A percentile compares a stretch with the other conserved stretches of the same genome.
These are phyloP conservation scores for Rhegmatorhina hoffmannsi DNA, from an alignment of 2,113 vertebrate species.

Conservation along the genomic window DNA sequence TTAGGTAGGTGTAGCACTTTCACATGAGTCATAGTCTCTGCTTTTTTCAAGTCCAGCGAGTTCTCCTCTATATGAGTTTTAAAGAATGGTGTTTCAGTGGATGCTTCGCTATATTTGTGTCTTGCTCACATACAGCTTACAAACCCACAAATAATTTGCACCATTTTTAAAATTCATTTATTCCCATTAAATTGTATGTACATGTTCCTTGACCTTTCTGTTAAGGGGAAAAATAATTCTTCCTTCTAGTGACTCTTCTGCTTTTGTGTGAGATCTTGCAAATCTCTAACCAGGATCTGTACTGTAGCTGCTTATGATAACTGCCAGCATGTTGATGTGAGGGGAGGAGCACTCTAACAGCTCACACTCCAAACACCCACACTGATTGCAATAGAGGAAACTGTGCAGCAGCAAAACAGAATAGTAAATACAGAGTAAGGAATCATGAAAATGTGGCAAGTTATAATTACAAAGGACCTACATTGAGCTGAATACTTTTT, in stretches of 20 bases:
- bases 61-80: not conserved
- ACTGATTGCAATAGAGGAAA: slow-evolving; percentile 49
- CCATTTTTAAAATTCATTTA: not conserved
- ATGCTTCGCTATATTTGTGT: not conserved
- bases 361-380: slow-evolving; percentile 38
- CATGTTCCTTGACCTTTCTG: not conserved
- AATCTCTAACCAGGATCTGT: not conserved
- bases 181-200: not conserved
- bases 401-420: slow-evolving; percentile 24
- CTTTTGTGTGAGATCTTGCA: not conserved
- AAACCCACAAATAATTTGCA: not conserved
- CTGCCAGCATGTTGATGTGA: slow-evolving; percentile 24
- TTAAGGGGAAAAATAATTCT: not conserved
- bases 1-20: not conserved
- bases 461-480: not conserved
- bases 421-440: slow-evolving; percentile 53
- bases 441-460: not conserved
- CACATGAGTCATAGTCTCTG: fast-evolving
- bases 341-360: slow-evolving; percentile 37
- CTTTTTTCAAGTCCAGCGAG: not conserved
- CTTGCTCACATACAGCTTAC: not conserved
- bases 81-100: not conserved
- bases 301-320: not conserved
- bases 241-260: not conserved
- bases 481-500: not conserved